Base-by-base conservation (phyloP, 2,113 vertebrate genomes). In the Pseudolaguvia tuberculata region DNA sequence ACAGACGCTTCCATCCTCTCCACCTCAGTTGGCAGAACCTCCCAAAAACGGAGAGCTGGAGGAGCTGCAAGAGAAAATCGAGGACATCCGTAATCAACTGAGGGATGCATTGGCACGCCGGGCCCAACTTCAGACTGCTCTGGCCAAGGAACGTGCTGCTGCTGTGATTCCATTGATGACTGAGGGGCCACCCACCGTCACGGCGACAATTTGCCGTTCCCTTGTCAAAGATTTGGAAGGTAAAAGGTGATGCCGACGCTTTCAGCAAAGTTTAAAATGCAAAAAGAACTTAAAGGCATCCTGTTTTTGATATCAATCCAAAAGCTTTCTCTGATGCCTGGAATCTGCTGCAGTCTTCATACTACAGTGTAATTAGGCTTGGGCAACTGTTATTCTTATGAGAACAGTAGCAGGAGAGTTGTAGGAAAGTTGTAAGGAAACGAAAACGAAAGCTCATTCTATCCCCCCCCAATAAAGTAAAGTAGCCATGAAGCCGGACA, bases 41-140 rank as follows among this genome's bases (percentile, higher is more conserved):
- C 57, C 68, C 67, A 0, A 55, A 29, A 80, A 88, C 0, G 86
- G 81, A 0, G 93, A 95, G 82, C 86, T 95, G 11, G 81, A 80
- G 82, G 89, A 91, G 77, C 89, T 97, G 66, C 91, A 95, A 81
- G 81, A 78, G 35, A 86, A 83, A 73, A 97, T 98, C 0, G 84
- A 87, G 17, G 82, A 70, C 5, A 89, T 92, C 70, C 87, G 89
- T 1, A 91, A 90, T 0, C 89, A 90, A 73, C 85, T 98, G 62
- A 86, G 84, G 0, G 76, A 61, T 0, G 93, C 94, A 0, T 83
- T 96, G 81, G 73, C 85, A 52, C 84, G 91, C 82, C 91, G 89
- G 20, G 91, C 92, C 0, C 91, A 94, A 83, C 90, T 95, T 77
- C 91, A 90, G 86, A 90, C 91, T 0, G 84, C 47, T 8, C 80